These are phyloP conservation scores for Volucella inflata DNA, from an alignment of 2,888 invertebrate genomes.

Conservation along the genomic window DNA sequence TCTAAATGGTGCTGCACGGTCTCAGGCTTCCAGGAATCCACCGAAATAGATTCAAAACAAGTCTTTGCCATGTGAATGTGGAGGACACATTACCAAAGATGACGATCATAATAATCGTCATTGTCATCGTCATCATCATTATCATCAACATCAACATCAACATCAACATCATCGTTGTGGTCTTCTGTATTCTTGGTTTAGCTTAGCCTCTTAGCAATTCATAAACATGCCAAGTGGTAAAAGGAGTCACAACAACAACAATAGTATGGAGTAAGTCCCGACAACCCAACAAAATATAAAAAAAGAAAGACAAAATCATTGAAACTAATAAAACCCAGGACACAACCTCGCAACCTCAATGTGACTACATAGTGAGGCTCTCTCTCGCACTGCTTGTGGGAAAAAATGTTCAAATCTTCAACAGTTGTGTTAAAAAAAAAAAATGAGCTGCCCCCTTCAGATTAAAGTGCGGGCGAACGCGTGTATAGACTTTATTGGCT, in stretches of 20 bases:
- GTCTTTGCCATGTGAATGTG: neutral
- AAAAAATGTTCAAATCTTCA: constrained; percentile 43
- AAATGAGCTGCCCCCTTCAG: constrained; percentile 39
- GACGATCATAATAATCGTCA: constrained; percentile 22
- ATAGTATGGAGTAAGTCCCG: constrained; percentile 18
- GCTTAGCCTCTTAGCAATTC: constrained; percentile 15
- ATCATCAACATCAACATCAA: constrained; percentile 2
- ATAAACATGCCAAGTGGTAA: constrained; percentile 40
- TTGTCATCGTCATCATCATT: neutral
- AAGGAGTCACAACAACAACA: constrained; percentile 43
- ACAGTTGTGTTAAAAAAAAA: neutral
- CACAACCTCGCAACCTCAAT: constrained; percentile 13
- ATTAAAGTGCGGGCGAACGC: constrained; percentile 64
- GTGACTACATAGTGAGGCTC: constrained; percentile 12
- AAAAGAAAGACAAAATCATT: constrained; percentile 42
- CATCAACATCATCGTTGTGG: constrained; percentile 22
- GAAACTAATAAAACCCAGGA: constrained; percentile 55
- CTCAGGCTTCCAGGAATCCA: constrained; percentile 60
- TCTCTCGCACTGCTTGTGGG: constrained; percentile 63
- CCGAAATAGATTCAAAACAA: constrained; percentile 56
- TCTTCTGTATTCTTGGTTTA: constrained; percentile 21
- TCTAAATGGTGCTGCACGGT: constrained; percentile 28
- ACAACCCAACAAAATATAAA: constrained; percentile 10
- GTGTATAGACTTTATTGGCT: constrained; percentile 57
- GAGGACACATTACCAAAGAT: too few relatives aligned